These are phyloP conservation scores for Noturus placidus DNA, from an alignment of 2,113 vertebrate genomes.

Conservation along the genomic window DNA sequence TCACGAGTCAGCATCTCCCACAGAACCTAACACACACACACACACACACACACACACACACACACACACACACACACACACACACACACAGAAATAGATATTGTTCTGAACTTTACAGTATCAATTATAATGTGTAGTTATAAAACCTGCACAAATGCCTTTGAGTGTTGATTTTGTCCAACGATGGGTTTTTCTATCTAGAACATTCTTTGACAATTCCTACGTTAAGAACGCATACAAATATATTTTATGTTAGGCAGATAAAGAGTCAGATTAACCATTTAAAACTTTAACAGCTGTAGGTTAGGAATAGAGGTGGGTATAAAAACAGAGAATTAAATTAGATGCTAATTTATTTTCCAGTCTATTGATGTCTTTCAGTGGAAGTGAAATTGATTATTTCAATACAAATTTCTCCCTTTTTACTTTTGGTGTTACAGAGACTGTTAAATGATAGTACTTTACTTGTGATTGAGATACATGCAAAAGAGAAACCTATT, in stretches of 20 bases:
- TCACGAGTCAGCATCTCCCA: constrained; percentile 99
- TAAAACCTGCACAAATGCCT: neutral
- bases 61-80: neutral
- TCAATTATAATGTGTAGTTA: neutral
- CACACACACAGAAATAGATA: neutral
- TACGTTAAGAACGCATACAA: neutral
- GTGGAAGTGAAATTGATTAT: neutral
- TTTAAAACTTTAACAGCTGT: neutral
- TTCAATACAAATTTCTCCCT: neutral
- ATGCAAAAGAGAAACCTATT: neutral
- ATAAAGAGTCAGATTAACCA: neutral
- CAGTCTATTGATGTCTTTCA: neutral
- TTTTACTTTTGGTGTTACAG: neutral
- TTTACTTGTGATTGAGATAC: neutral
- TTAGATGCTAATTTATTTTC: neutral
- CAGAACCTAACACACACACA: constrained; percentile 80
- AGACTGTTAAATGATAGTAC: no score
- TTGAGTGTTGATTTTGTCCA: neutral
- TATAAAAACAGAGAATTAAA: neutral
- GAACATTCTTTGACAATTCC: neutral
- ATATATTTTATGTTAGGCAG: neutral
- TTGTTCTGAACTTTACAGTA: neutral
- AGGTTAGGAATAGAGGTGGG: neutral
- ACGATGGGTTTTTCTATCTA: neutral
- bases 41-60: neutral